These are phyloP conservation scores for Cottoperca gobio DNA, from an alignment of 2,797 vertebrate species.

Conservation along the genomic window DNA sequence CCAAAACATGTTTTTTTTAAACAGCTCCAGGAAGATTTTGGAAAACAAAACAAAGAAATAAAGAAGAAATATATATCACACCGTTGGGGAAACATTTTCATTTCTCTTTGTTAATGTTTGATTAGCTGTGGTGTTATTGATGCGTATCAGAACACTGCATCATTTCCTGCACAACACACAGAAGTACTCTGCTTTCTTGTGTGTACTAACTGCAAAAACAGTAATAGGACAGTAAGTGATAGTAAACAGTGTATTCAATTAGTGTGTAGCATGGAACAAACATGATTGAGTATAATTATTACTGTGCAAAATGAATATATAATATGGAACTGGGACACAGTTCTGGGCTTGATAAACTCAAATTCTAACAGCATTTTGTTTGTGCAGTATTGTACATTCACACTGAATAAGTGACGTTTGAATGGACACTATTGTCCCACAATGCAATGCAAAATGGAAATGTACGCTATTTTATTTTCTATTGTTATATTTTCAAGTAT, in stretches of 20 bases:
- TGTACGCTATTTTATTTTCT: background rate
- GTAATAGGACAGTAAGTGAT: background rate
- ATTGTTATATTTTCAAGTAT: background rate
- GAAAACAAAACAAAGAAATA: background rate
- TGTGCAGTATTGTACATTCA: background rate
- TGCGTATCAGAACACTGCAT: background rate
- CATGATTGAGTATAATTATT: background rate
- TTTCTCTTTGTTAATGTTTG: background rate
- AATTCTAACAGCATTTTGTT: background rate
- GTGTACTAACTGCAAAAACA: background rate
- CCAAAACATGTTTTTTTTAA: background rate
- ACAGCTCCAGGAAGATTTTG: background rate
- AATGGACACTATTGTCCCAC: background rate
- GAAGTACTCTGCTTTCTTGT: background rate
- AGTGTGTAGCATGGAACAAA: background rate
- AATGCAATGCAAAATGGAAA: background rate
- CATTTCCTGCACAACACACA: background rate
- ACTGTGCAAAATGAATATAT: background rate
- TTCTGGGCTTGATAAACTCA: background rate
- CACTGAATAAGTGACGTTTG: background rate
- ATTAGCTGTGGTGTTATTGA: background rate
- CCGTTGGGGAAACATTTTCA: background rate
- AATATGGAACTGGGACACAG: constrained; percentile 33
- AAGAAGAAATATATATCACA: background rate
- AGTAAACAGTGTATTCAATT: background rate